phyloP scores from a whole-genome alignment of 1,140 invertebrate species.

The Homarus americanus region DNA sequence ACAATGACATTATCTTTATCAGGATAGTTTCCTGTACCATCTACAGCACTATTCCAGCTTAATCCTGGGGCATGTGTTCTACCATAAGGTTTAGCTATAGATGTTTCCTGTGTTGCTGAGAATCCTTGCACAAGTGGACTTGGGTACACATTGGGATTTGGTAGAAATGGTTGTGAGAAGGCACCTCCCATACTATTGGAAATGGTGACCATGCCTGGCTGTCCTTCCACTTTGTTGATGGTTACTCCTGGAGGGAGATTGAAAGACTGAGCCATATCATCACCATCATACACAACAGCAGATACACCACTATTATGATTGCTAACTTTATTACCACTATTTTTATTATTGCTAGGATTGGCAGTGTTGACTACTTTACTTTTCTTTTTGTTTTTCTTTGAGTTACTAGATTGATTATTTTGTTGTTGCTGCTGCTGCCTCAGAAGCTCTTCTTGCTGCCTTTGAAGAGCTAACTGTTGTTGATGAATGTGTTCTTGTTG shows the following conservation, averaged over 20 bases:
- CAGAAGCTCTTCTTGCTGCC: conserved; percentile 75
- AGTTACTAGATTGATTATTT: conserved; percentile 76
- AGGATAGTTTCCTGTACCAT: conserved; percentile 41
- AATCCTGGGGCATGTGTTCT: conserved; percentile 40
- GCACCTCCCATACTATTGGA: conserved; percentile 73
- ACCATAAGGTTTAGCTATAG: conserved; percentile 38
- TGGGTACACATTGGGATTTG: conserved; percentile 69
- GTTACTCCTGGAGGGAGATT: conserved; percentile 73
- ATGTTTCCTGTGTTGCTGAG: conserved; percentile 27
- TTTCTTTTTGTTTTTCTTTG: conserved; percentile 80
- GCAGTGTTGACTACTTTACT: conserved; percentile 67
- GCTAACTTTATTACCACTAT: conserved; percentile 75
- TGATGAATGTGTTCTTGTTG: conserved; percentile 68
- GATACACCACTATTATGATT: conserved; percentile 75
- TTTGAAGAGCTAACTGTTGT: conserved; percentile 63
- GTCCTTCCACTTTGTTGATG: conserved; percentile 75
- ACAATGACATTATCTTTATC: conserved; percentile 72
- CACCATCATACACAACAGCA: conserved; percentile 71
- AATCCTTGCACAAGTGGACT: conserved; percentile 55
- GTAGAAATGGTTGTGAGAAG: conserved; percentile 69
- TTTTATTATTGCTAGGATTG: conserved; percentile 58
- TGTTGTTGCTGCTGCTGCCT: conserved; percentile 76
- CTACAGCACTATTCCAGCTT: conserved; percentile 60
- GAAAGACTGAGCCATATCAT: conserved; percentile 68
- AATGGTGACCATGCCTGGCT: conserved; percentile 74